Base-by-base conservation (phyloP, 2,797 vertebrate species). In the Lepus townsendii region DNA sequence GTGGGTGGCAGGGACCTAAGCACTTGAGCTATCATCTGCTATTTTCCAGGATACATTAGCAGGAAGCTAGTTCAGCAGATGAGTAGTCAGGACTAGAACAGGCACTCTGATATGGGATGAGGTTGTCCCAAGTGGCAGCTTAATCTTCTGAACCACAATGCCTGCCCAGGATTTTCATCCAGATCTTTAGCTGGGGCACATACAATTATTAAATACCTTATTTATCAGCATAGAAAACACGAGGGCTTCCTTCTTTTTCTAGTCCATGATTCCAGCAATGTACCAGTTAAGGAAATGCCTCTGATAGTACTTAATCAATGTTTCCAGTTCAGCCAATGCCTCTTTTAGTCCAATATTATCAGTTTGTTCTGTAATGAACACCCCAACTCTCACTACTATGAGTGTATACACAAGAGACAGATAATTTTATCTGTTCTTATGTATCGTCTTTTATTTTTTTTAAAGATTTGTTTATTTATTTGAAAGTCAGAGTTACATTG, bases 141-240 rank as follows among this genome's bases (percentile, higher is more conserved):
- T 57, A 57, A 20, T 57, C 54, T 20, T 57, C 54, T 57, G 19
- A 57, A 16, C 17, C 54, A 57, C 54, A 20, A 57, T 57, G 54
- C 54, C 54, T 57, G 3, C 17, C 54, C 54, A 60, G 42, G 19
- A 60, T 60, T 95, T 95, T 88, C 95, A 90, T 92, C 30, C 20
- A 82, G 5, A 20, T 83, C 13, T 80, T 95, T 88, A 75, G 14
- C 14, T 73, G 75, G 26, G n/a, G 12, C 10, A 85, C 52, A 60
- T 76, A 22, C 50, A 93, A 90, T 93, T 95, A 30, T 77, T 71
- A 73, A 90, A 73, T 73, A 82, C 42, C 57, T 87, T 93, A 76
- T 47, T 47, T 38, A 76, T 38, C 78, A 73, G 12, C 32, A 63
- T 66, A n/a, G 27, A n/a, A 89, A 95, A 83, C 71, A 42, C 65